Percentiles rank a stretch among this genome's conserved stretches.
Evolutionary conservation across 23 tunicate species (phyloP).

Genomic region (Diplosoma virens): DNA sequence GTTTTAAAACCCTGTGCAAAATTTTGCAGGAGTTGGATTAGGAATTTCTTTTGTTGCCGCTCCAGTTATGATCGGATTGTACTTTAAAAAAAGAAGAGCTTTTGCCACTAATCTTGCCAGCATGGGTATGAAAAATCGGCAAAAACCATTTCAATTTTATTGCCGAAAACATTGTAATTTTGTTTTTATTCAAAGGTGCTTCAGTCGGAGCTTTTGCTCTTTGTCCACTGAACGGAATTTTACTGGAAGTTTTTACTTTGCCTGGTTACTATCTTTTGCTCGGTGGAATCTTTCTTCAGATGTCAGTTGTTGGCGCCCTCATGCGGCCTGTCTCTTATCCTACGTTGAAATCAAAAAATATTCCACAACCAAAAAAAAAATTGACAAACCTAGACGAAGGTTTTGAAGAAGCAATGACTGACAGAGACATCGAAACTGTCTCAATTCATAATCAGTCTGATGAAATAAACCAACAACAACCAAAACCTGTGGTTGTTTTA

Average conservation of each 20-base stretch:
- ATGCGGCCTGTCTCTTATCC: slow-evolving; percentile 46
- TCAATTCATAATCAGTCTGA: not conserved
- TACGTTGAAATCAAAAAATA: not conserved
- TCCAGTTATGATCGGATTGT: slow-evolving; percentile 78
- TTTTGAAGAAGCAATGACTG: not conserved
- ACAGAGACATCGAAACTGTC: not conserved
- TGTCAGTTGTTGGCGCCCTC: slow-evolving; percentile 60
- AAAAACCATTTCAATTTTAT: not conserved
- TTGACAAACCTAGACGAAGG: not conserved
- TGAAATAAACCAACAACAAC: not conserved
- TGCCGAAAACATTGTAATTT: not conserved
- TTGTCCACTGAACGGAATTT: slow-evolving; percentile 63
- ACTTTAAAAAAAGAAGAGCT: slow-evolving; percentile 63
- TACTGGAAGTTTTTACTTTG: slow-evolving; percentile 37
- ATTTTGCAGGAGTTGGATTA: slow-evolving; percentile 62
- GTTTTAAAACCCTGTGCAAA: too few relatives aligned
- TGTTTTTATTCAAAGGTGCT: slow-evolving; percentile 52
- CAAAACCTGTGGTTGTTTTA: slow-evolving; percentile 12
- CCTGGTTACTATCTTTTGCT: slow-evolving; percentile 62
- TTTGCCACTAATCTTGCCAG: slow-evolving; percentile 84
- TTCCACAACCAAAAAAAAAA: not conserved
- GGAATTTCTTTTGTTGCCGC: slow-evolving; percentile 78
- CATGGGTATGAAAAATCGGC: slow-evolving; percentile 61
- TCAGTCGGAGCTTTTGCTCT: slow-evolving; percentile 72
- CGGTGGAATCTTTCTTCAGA: slow-evolving; percentile 60